These are phyloP conservation scores for Pseudoatta argentina DNA, from an alignment of 1,140 invertebrate species.

Conservation along the genomic window DNA sequence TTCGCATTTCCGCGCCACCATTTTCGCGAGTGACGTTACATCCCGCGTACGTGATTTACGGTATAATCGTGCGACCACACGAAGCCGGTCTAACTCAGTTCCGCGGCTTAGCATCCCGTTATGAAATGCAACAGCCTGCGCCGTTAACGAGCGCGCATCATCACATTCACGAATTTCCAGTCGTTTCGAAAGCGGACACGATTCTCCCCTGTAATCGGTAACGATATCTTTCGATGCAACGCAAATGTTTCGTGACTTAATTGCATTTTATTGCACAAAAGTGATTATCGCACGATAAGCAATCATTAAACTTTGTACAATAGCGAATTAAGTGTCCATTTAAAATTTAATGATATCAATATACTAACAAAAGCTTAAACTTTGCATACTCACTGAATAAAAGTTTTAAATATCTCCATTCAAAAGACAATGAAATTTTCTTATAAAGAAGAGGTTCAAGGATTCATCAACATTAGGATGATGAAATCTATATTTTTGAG, in stretches of 20 bases:
- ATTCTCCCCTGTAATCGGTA: constrained; percentile 12
- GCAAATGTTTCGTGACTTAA: not conserved
- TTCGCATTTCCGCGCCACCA: constrained; percentile 37
- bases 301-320: constrained; percentile 10
- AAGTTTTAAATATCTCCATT: not conserved
- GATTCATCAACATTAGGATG: not conserved
- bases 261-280: not conserved
- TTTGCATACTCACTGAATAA: not conserved
- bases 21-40: constrained; percentile 49
- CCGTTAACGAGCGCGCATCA: constrained; percentile 26
- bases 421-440: not conserved
- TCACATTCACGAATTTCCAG: constrained; percentile 43
- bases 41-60: constrained; percentile 55
- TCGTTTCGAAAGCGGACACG: constrained; percentile 14
- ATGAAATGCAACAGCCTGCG: constrained; percentile 34
- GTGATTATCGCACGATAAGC: not conserved
- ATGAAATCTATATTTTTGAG: not conserved
- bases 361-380: not conserved
- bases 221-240: constrained; percentile 2
- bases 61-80: constrained; percentile 40
- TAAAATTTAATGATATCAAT: not conserved
- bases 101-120: constrained; percentile 45
- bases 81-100: constrained; percentile 43
- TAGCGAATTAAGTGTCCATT: not conserved
- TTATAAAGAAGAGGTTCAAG: not conserved